Evolutionary conservation across 1,140 invertebrate genomes (phyloP).

Genomic region (Leptinotarsa texana): DNA sequence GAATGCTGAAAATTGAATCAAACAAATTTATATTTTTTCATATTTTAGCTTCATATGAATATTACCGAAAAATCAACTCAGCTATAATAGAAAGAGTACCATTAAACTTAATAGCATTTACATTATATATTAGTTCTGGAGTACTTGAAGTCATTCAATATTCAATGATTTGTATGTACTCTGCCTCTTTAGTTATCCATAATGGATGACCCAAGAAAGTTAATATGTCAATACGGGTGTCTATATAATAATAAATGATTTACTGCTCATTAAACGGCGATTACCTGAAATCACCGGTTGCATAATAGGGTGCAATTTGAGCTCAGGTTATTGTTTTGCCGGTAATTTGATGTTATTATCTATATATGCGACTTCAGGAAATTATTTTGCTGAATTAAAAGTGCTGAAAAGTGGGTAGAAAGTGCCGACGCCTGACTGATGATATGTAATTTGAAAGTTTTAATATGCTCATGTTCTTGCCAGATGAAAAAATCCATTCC

Average conservation of each 20-base stretch:
- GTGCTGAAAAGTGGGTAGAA: too few relatives aligned
- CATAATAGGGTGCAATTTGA: not conserved
- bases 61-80: not conserved
- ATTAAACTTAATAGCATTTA: conserved; percentile 9
- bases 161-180: conserved; percentile 3
- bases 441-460: too few relatives aligned
- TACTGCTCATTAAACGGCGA: conserved; percentile 18
- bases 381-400: not conserved
- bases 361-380: not conserved
- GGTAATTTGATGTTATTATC: not conserved
- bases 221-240: conserved; percentile 25
- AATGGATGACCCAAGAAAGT: conserved; percentile 25
- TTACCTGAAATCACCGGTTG: conserved; percentile 17
- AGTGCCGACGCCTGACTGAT: too few relatives aligned
- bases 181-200: conserved; percentile 10
- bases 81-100: not conserved
- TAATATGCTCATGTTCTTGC: too few relatives aligned
- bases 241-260: conserved; percentile 21
- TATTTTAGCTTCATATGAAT: not conserved
- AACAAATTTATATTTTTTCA: too few relatives aligned
- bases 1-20: too few relatives aligned
- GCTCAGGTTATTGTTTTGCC: not conserved
- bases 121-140: conserved; percentile 9
- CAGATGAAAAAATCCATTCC: too few relatives aligned
- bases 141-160: not conserved